Base-by-base conservation (phyloP, 2,888 invertebrate genomes). In the Elegia similella region DNA sequence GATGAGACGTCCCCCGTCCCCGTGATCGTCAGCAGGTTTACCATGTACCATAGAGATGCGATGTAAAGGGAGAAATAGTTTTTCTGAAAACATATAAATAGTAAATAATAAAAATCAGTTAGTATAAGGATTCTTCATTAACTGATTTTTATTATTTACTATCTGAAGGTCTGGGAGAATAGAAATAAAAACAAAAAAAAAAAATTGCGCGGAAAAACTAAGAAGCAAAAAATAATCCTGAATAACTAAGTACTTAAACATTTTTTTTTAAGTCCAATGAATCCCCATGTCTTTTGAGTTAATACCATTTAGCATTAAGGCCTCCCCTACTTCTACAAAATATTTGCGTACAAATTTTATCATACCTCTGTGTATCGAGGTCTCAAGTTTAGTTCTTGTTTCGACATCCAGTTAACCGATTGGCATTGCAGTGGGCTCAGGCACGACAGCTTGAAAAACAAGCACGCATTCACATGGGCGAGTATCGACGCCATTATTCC, bases 1-100 rank as follows among this genome's bases (percentile, higher is more conserved):
- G 92, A 83, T 0, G 86, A 77, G 2, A 93, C 90, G 61, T 93
- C 92, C 7, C 92, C 92, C 0, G 86, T 88, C 2, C 92, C 93
- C 0, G 92, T 92, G 42, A 90, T 92, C 0, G 92, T 92, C 38
- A 92, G 67, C 43, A 92, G 72, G 61, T 90, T 92, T 29, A 92
- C 79, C 69, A 92, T 85, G 60, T 92, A 92, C 86, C 92, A 93
- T 23, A 92, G 59, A 0, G 90, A 80, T 2, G 89, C 80, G 60
- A 92, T 75, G 68, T 92, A 92, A 5, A 90, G 65, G 0, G 88
- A 76, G 57, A 90, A 86, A 64, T 76, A 89, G 32, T 80, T 76
- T 30, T 72, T 77, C 90, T 91, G 75, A 1, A 75, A 79, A 63
- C 17, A 30, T 10, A n/a, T n/a, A n/a, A n/a, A n/a, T n/a, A n/a